Evolutionary conservation across 2,888 invertebrate species (phyloP), one percentile per base, ranked within the genome.

Genomic region (Spatulosminthurus flaviceps): DNA sequence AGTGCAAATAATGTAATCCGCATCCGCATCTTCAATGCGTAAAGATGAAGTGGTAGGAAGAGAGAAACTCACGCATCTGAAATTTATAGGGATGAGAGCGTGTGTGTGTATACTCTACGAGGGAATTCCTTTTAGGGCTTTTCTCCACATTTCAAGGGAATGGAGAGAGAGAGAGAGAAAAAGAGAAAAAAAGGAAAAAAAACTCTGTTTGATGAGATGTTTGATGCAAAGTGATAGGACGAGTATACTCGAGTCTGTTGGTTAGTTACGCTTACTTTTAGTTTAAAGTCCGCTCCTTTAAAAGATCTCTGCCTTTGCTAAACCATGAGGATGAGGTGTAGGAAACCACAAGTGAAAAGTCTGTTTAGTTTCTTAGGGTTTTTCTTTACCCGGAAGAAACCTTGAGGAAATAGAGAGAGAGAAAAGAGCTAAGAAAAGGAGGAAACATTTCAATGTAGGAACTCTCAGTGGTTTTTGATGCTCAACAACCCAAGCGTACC

Each of bases 171-270:
- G n/a, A n/a, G n/a, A n/a, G n/a, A n/a, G n/a, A n/a, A n/a, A 64
- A 64, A 5, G 4, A 22, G 64, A 24, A 16, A 64, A 24, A 24
- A 24, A n/a, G 21, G 26, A 16, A 43, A 21, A 24, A 72, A 28
- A 72, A 9, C 26, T 72, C 16, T 61, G 74, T 74, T 61, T 74
- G 74, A 70, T 70, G 61, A 74, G 61, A 74, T 61, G 74, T 74
- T 74, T 64, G 74, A 74, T 74, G 74, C 60, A 74, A 74, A 60
- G 74, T 64, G 74, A 74, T 74, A 74, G 74, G 34, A 61, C n/a
- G 61, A 34, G 74, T 34, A 61, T 34, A 74, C 61, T 22, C 19
- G 60, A 34, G 74, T 61, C 28, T n/a, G 61, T 74, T 74, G 29
- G 61, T 74, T 74, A 61, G 29, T 61, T 16, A 19, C 51, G 13